These are phyloP conservation scores for Tinea trinotella DNA, from an alignment of 2,888 invertebrate genomes.

Conservation along the genomic window DNA sequence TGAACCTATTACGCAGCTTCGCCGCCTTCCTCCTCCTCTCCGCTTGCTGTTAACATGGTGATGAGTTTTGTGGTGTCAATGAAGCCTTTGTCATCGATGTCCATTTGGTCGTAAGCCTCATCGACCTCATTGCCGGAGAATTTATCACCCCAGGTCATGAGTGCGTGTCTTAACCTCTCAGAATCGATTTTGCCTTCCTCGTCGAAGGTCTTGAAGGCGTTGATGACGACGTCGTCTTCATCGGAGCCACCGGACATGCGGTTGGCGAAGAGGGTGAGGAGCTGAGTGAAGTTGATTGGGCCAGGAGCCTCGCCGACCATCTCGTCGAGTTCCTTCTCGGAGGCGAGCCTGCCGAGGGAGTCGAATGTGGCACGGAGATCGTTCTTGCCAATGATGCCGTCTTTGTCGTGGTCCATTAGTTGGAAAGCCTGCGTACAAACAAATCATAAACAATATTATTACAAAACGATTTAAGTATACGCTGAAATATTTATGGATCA, in stretches of 20 bases:
- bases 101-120: conserved; percentile 94
- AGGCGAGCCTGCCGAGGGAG: conserved; percentile 89
- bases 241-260: conserved; percentile 94
- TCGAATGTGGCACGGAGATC: conserved; percentile 94
- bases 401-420: conserved; percentile 97
- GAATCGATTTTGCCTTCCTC: conserved; percentile 90
- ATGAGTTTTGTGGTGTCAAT: conserved; percentile 91
- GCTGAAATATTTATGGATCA: no score
- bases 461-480: no score
- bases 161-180: conserved; percentile 90
- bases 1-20: conserved; percentile 56
- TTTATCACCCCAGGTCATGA: conserved; percentile 95
- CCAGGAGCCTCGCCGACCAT: conserved; percentile 91
- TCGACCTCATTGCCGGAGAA: conserved; percentile 91
- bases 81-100: conserved; percentile 90
- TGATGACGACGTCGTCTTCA: conserved; percentile 92
- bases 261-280: conserved; percentile 91
- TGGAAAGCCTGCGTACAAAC: conserved; percentile 82
- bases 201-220: conserved; percentile 94
- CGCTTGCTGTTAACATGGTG: conserved; percentile 89
- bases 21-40: conserved; percentile 82
- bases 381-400: conserved; percentile 90
- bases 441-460: conserved; percentile 12
- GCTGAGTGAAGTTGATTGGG: conserved; percentile 96
- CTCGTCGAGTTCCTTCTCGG: conserved; percentile 91